Base-by-base conservation (phyloP, 2,888 invertebrate species). In the Drosophila mayaguana region DNA sequence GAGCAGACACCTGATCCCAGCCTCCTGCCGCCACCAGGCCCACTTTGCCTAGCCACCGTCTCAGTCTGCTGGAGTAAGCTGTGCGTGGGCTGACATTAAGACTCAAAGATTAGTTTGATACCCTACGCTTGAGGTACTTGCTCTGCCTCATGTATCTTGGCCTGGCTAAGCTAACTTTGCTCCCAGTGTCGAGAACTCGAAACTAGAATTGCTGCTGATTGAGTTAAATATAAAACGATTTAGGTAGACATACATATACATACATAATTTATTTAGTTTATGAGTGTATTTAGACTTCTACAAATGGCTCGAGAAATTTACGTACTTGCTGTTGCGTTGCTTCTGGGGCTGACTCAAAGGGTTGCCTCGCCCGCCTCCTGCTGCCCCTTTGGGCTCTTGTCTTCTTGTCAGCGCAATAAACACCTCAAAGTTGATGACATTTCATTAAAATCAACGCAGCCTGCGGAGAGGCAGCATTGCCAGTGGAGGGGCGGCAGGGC, bases 381-480 rank as follows among this genome's bases (percentile, higher is more conserved):
- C 16, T 16, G 11, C 20, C 16, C 8, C 43, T 11, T 12, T 8
- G 45, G 43, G 48, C 74, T 57, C 67, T 72, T 72, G 75, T 76
- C 74, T 70, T 68, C 75, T 73, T 89, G 88, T 80, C 87, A 80
- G 83, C 78, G 90, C 86, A 88, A 91, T 91, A 89, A 91, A 91
- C 88, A 89, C 89, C 90, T 91, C 80, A 90, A 88, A 91, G 82
- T 90, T 84, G 89, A 90, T 90, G 90, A 89, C 91, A 90, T 91
- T 91, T 90, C 89, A 91, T 90, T 91, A 90, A 90, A 90, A 90
- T 83, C 90, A 84, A 83, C 83, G 72, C 80, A 32, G 61, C 55
- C 59, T 60, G 64, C 38, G 38, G 43, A 43, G 55, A 38, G 43
- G 46, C 46, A 32, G 51, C 11, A 2, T 14, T 20, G 20, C n/a